Conservation (phyloP, 1,140 invertebrate genomes). For the Camponotus floridanus region DNA sequence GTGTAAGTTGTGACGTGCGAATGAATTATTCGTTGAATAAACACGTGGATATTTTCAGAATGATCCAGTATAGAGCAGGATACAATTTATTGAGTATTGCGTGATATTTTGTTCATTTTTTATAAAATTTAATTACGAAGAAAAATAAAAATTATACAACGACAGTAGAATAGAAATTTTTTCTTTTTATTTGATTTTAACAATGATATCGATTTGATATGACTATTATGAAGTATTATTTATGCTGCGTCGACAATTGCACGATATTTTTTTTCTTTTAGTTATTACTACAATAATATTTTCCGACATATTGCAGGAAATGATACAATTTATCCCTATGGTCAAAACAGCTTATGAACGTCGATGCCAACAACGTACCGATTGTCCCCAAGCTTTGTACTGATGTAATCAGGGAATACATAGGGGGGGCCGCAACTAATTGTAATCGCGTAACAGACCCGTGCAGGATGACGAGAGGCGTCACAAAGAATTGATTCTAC, state of each 20-base stretch:
- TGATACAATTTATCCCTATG: constrained; percentile 57
- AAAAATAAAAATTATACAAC: not conserved
- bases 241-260: not conserved
- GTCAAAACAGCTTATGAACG: constrained; percentile 63
- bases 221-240: not conserved
- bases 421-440: constrained; percentile 68
- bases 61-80: not conserved
- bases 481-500: constrained; percentile 70
- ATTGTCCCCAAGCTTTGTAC: constrained; percentile 68
- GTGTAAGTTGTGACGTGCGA: not conserved
- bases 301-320: constrained; percentile 23
- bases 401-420: constrained; percentile 73
- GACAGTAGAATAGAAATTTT: not conserved
- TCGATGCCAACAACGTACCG: constrained; percentile 66
- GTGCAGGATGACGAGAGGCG: constrained; percentile 60
- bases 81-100: not conserved
- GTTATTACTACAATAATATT: not conserved
- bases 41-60: constrained; percentile 2
- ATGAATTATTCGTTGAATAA: not conserved
- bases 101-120: not conserved
- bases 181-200: not conserved
- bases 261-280: too few species aligned
- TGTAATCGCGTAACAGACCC: constrained; percentile 73
- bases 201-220: not conserved
- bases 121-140: not conserved